These are phyloP conservation scores for Bombylius major DNA, from an alignment of 2,888 invertebrate species.

Conservation along the genomic window DNA sequence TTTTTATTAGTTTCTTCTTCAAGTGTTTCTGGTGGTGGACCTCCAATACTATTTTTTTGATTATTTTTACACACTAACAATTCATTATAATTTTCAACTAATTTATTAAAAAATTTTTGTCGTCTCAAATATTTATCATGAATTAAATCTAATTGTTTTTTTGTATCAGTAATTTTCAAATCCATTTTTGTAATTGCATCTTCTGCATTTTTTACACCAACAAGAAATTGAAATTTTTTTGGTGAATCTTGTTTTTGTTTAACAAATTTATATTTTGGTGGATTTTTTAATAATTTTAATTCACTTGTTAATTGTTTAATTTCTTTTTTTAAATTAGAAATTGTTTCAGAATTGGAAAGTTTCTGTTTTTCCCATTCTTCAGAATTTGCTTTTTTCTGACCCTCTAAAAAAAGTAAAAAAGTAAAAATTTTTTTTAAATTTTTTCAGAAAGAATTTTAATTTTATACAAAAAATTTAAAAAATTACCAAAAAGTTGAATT, in stretches of 20 bases:
- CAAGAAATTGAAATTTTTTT: conserved; percentile 32
- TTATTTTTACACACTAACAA: conserved; percentile 43
- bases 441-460: background rate
- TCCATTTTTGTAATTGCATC: conserved; percentile 47
- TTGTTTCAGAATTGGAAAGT: conserved; percentile 56
- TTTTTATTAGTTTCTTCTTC: conserved; percentile 50
- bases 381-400: conserved; percentile 69
- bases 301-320: conserved; percentile 50
- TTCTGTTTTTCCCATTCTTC: conserved; percentile 69
- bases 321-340: conserved; percentile 58
- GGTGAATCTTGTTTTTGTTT: conserved; percentile 24
- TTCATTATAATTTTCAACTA: conserved; percentile 49
- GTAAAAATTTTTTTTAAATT: conserved; percentile 6
- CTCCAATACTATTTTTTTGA: conserved; percentile 24
- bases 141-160: conserved; percentile 60
- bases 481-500: conserved; percentile 65
- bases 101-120: conserved; percentile 42
- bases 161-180: conserved; percentile 51
- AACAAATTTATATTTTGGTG: conserved; percentile 26
- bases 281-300: conserved; percentile 35
- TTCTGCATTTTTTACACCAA: conserved; percentile 38
- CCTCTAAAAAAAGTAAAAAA: conserved; percentile 44
- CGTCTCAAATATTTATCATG: conserved; percentile 55
- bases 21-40: conserved; percentile 35
- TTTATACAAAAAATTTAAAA: background rate